Percentiles rank a stretch among this genome's conserved stretches.
phyloP scores from a whole-genome alignment of 2,113 vertebrate species.

The Craseonycteris thonglongyai region DNA sequence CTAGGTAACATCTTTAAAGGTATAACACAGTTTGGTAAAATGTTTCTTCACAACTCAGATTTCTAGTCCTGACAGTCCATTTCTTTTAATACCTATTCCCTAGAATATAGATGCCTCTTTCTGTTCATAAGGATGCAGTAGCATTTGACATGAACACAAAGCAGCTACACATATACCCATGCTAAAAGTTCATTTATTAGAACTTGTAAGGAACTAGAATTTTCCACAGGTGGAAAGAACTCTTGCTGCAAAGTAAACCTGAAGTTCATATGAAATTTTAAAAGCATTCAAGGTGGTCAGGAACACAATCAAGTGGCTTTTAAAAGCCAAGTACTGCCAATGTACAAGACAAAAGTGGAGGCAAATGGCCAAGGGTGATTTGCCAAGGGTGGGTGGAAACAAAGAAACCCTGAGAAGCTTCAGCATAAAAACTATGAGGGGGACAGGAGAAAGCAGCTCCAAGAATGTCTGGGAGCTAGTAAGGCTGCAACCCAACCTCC shows the following conservation, averaged over 20 bases:
- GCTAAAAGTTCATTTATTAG: not conserved
- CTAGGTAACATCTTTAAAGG: not conserved
- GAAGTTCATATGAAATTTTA: not conserved
- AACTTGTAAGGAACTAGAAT: constrained; percentile 40
- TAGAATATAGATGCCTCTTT: not conserved
- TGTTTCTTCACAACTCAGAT: not conserved
- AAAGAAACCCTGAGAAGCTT: not conserved
- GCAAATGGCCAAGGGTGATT: not conserved
- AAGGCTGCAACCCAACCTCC: not conserved
- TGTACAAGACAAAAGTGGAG: not conserved
- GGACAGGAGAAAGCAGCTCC: not conserved
- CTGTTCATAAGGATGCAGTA: not conserved
- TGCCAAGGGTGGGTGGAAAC: not conserved
- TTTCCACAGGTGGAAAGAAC: constrained; percentile 19
- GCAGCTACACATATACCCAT: not conserved
- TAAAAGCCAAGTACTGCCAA: not conserved
- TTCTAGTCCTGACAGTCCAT: not conserved
- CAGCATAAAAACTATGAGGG: not conserved
- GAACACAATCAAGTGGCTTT: constrained; percentile 37
- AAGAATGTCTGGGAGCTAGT: not conserved
- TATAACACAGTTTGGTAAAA: not conserved
- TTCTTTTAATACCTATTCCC: constrained; percentile 5
- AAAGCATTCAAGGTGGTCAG: constrained; percentile 29
- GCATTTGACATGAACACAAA: constrained; percentile 6
- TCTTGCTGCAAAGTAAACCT: constrained; percentile 23